phyloP scores from a whole-genome alignment of 2,888 invertebrate genomes.

The Sericinus montela region DNA sequence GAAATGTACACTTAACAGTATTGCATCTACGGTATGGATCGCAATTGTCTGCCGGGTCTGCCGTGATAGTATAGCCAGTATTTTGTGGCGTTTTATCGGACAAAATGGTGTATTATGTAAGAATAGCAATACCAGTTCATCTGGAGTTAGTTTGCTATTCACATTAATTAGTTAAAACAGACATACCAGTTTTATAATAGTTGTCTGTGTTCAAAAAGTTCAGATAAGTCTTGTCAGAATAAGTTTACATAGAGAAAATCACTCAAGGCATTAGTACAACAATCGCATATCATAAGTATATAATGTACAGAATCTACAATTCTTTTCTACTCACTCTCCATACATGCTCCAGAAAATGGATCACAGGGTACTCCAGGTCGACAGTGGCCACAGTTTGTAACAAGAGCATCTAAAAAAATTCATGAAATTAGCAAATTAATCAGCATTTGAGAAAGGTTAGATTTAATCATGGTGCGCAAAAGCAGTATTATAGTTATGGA shows the following conservation, averaged over 20 bases:
- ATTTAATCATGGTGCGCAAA: no score
- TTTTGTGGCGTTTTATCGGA: slow-evolving; percentile 79
- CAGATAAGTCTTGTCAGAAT: slow-evolving; percentile 9
- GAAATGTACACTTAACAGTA: slow-evolving; percentile 4
- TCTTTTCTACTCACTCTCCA: slow-evolving; percentile 84
- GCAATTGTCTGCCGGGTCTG: slow-evolving; percentile 65
- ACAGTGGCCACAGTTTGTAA: slow-evolving; percentile 85
- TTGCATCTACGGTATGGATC: slow-evolving; percentile 29
- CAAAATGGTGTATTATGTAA: slow-evolving; percentile 63
- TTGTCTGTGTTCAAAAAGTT: slow-evolving; percentile 30
- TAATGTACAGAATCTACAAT: slow-evolving; percentile 4
- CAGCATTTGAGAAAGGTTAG: no score
- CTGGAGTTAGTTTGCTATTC: slow-evolving; percentile 77
- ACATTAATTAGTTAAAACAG: slow-evolving; percentile 54
- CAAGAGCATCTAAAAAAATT: slow-evolving; percentile 42
- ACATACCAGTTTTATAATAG: slow-evolving; percentile 59
- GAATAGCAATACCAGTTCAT: slow-evolving; percentile 76
- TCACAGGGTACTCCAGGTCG: slow-evolving; percentile 88
- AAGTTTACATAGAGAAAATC: slow-evolving; percentile 22
- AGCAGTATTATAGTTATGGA: no score
- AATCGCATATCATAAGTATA: slow-evolving; percentile 10
- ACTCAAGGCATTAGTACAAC: slow-evolving; percentile 22
- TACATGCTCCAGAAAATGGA: slow-evolving; percentile 88
- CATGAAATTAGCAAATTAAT: no score
- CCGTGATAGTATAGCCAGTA: slow-evolving; percentile 70